Evolutionary conservation across 2,888 invertebrate species (phyloP).

Genomic region (Griposia aprilina): DNA sequence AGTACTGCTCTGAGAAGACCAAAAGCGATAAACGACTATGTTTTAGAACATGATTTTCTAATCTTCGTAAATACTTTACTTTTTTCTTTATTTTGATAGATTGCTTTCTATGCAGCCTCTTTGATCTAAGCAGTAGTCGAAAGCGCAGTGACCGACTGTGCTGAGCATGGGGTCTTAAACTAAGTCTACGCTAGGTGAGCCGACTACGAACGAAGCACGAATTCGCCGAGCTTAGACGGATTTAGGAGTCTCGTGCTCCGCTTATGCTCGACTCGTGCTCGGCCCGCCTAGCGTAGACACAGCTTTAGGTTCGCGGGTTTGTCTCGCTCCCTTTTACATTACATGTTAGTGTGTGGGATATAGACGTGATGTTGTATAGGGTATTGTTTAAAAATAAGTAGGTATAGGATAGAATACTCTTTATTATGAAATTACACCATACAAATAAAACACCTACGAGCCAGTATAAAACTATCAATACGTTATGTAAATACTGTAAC

Average conservation of each 20-base stretch:
- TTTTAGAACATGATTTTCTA: neutral
- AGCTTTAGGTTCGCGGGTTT: neutral
- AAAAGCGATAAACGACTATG: conserved; percentile 3
- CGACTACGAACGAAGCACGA: too few species aligned
- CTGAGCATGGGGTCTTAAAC: neutral
- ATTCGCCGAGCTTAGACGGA: too few species aligned
- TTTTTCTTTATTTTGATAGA: neutral
- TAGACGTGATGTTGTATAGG: neutral
- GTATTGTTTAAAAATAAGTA: too few species aligned
- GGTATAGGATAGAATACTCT: too few species aligned
- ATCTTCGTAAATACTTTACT: neutral
- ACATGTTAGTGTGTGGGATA: neutral
- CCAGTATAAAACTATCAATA: neutral
- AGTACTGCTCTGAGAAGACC: neutral
- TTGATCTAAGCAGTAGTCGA: neutral
- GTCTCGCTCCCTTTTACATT: neutral
- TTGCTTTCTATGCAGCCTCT: neutral
- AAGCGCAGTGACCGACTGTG: neutral
- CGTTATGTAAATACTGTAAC: conserved; percentile 24
- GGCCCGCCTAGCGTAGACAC: too few species aligned
- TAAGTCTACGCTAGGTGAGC: too few species aligned
- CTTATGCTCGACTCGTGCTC: too few species aligned
- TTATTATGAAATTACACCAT: too few species aligned
- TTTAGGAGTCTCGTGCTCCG: too few species aligned
- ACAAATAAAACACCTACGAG: neutral